Evolutionary conservation across 2,113 vertebrate genomes (phyloP).

Genomic region (Pontoporia blainvillei): DNA sequence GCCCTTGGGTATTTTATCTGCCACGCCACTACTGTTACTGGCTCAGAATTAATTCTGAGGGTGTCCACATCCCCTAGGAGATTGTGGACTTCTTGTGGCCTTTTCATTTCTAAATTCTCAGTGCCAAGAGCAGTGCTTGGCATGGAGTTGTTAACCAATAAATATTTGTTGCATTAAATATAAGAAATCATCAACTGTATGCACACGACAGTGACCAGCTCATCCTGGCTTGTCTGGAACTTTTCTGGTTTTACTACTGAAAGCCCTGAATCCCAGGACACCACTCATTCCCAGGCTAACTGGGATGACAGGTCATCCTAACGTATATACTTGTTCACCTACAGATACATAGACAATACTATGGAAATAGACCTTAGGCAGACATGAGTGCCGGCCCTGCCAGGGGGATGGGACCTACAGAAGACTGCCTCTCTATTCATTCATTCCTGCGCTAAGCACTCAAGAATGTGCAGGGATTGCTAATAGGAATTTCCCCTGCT

Average conservation of each 20-base stretch:
- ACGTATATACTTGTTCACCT: neutral
- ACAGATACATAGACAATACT: no score
- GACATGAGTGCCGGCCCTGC: no score
- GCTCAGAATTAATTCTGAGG: neutral
- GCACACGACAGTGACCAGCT: neutral
- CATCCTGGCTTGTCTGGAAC: neutral
- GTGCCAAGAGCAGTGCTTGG: neutral
- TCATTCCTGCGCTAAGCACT: neutral
- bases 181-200: neutral
- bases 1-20: neutral
- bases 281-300: neutral
- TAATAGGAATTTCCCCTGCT: neutral
- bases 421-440: neutral
- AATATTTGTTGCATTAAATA: neutral
- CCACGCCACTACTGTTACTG: neutral
- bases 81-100: neutral
- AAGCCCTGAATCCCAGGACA: neutral
- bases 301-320: neutral
- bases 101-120: neutral
- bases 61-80: neutral
- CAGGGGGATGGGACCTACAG: neutral
- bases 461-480: no score
- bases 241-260: neutral
- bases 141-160: neutral
- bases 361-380: neutral